Base-by-base conservation (phyloP, 2,888 invertebrate genomes). In the Sinhomidia bicolor region DNA sequence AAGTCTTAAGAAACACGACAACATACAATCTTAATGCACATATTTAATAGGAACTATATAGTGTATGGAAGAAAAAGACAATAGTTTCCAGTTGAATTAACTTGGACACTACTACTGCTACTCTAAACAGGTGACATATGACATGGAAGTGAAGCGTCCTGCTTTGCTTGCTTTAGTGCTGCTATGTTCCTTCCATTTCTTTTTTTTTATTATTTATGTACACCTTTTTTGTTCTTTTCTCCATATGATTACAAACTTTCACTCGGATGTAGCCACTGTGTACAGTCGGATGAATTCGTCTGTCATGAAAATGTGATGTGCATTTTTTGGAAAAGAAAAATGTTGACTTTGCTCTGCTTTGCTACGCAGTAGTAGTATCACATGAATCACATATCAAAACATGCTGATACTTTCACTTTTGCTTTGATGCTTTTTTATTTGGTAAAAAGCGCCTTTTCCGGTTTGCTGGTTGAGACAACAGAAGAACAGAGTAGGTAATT, bases 171-270 rank as follows among this genome's bases (percentile, higher is more conserved):
- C n/a, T n/a, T n/a, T n/a, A n/a, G n/a, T n/a, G n/a, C n/a, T n/a
- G n/a, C n/a, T n/a, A n/a, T n/a, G n/a, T n/a, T 57, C 23, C 23
- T 1, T 26, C n/a, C 26, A 26, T 26, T 26, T 4, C 17, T 26
- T 26, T 26, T 57, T 20, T 20, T 20, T 1, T 57, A 20, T 20
- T 51, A 54, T 44, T 54, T 60, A 60, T 60, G 20, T 10, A 0
- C 2, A 12, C 20, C 26, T 26, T 10, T 23, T 23, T 60, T 26
- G 2, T 6, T 9, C n/a, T 10, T 60, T 44, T 44, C 44, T 60
- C 60, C 60, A 60, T 60, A 60, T 60, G 60, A 60, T 60, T 60
- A 26, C 60, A 60, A 60, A 60, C 60, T 60, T 60, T 60, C 60
- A 60, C 68, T 68, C 68, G 68, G 68, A 36, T 14, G 1, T 44